Evolutionary conservation across 2,113 vertebrate genomes (phyloP).

Genomic region (Scartelaos histophorus): DNA sequence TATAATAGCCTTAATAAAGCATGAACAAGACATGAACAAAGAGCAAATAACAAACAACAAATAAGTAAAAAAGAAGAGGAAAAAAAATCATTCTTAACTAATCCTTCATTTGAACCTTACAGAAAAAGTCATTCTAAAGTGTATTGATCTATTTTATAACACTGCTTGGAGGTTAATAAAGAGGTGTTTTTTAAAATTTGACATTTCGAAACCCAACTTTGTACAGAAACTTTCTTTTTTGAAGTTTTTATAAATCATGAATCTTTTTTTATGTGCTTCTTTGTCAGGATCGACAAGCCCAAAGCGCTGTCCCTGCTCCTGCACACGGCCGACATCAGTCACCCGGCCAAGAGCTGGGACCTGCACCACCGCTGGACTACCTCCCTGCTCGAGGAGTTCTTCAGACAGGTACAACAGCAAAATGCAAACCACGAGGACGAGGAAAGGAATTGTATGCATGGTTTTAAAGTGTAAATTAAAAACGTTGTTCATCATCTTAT

Average conservation of each 20-base stretch:
- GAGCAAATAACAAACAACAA: too few species aligned
- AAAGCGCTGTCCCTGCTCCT: conserved; percentile 95
- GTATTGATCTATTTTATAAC: too few species aligned
- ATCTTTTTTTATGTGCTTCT: conserved; percentile 26
- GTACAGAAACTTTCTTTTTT: not conserved
- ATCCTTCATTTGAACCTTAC: too few species aligned
- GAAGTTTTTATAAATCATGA: not conserved
- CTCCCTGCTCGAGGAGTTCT: conserved; percentile 96
- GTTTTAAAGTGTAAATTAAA: too few species aligned
- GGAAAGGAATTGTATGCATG: not conserved
- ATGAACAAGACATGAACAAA: too few species aligned
- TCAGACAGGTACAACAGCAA: conserved; percentile 83
- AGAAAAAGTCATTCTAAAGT: too few species aligned
- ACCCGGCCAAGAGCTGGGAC: conserved; percentile 94
- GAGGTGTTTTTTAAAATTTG: not conserved
- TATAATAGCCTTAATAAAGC: too few species aligned
- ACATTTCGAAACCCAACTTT: not conserved
- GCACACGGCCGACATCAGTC: conserved; percentile 97
- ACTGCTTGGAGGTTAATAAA: too few species aligned
- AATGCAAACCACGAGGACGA: not conserved
- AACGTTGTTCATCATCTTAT: too few species aligned
- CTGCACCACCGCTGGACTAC: conserved; percentile 96
- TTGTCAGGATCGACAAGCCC: conserved; percentile 91
- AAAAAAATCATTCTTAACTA: too few species aligned
- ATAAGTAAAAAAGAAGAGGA: too few species aligned